Evolutionary conservation across 2,113 vertebrate species (phyloP), one percentile per base, ranked within the genome.

Genomic region (Misgurnus anguillicaudatus): DNA sequence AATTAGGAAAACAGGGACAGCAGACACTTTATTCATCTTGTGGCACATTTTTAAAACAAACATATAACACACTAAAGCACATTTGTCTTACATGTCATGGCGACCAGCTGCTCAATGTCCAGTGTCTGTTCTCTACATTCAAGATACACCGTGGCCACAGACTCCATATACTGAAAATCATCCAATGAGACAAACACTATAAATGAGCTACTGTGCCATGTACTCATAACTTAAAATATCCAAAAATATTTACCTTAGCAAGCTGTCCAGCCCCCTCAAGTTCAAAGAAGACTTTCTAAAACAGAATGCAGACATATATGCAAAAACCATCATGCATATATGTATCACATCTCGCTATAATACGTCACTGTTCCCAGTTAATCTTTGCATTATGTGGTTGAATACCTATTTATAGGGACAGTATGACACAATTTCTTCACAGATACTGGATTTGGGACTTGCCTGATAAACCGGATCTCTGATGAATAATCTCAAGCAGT

Each of bases 381-480:
- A 51, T 51, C 47, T 3, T 11, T 42, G 41, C 41, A 42, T 5
- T 5, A 9, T 42, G 9, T 42, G 41, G 41, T 42, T 42, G 0
- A 51, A 51, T 13, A 51, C n/a, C n/a, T n/a, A n/a, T n/a, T n/a
- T n/a, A n/a, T n/a, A 4, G 3, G 11, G 11, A 13, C 4, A 4
- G 9, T 7, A 16, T 51, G 47, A 51, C 47, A 51, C 11, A 13
- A 48, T 51, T 51, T 51, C 3, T 51, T 4, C 11, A 16, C 13
- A 42, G 1, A 57, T 41, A 66, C 36, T 19, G 65, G 4, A 24
- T 21, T 36, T 24, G 0, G 57, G 71, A 19, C 39, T 41, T 85
- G 96, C 95, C 94, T 95, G 95, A 84, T 94, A 93, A 80, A 84
- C 88, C 3, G 89, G 90, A 84, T 96, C 95, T 85, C 94, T 93